Evolutionary conservation across 2,888 invertebrate species (phyloP).

Genomic region (Drosophila monieri): DNA sequence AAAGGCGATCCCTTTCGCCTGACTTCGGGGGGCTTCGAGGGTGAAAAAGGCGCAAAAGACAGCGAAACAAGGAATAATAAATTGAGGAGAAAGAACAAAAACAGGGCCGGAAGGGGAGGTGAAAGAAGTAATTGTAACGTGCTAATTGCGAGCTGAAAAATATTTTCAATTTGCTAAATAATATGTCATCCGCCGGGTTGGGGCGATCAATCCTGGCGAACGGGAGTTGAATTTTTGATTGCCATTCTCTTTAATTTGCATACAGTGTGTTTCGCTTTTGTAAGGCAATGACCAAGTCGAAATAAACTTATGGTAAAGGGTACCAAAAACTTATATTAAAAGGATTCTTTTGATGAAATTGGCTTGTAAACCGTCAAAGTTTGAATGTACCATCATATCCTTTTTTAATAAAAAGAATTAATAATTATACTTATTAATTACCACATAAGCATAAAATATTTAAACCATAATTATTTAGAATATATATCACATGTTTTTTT

Average conservation of each 20-base stretch:
- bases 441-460: no score
- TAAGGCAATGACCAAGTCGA: neutral
- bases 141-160: conserved; percentile 61
- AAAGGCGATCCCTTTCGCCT: conserved; percentile 51
- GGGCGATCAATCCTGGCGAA: conserved; percentile 74
- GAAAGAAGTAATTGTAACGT: conserved; percentile 69
- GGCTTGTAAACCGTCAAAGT: no score
- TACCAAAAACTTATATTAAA: neutral
- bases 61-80: neutral
- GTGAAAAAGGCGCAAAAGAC: conserved; percentile 23
- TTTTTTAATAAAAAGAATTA: no score
- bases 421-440: no score
- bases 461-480: no score
- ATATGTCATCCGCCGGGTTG: conserved; percentile 72
- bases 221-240: conserved; percentile 75
- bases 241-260: conserved; percentile 73
- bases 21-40: conserved; percentile 41
- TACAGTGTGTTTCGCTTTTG: conserved; percentile 7
- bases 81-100: neutral
- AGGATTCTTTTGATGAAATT: neutral
- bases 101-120: conserved; percentile 6
- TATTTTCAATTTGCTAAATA: conserved; percentile 73
- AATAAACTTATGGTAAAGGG: no score
- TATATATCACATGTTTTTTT: no score
- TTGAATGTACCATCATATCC: no score